Base-by-base conservation (phyloP, 2,888 invertebrate species). In the Leucophenga montana region DNA sequence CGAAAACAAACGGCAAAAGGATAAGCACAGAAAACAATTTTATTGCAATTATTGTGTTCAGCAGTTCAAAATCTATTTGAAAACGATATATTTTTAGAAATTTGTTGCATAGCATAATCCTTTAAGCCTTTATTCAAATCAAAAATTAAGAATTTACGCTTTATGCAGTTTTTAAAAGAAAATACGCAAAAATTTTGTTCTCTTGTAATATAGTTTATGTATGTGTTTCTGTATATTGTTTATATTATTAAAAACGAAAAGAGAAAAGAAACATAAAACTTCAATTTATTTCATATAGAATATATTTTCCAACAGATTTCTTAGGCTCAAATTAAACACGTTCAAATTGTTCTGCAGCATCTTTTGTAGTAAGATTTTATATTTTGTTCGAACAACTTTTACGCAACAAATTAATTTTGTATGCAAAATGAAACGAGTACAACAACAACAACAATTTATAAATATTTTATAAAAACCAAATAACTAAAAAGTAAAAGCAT, bases 361-460 rank as follows among this genome's bases (percentile, higher is more conserved):
- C 62, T 64, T 64, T 73, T 39, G 71, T 73, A 68, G 70, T 73
- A 73, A 73, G 73, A 73, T 70, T 73, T 73, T 73, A 8, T 33
- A 33, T 39, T 39, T 39, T 39, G 8, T 39, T 8, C 31, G 20
- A 59, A 66, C 70, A 68, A 72, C 72, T 72, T 68, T 48, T 67
- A n/a, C n/a, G n/a, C n/a, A n/a, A n/a, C n/a, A n/a, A n/a, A n/a
- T n/a, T n/a, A 27, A 66, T 27, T 20, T 64, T 53, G 22, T 48
- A 50, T 33, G 33, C 33, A 33, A 33, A 33, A 33, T 5, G 8
- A 33, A 33, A 33, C 33, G 4, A 3, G 39, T 11, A 39, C 39
- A 39, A 39, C 39, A 39, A 39, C 33, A 39, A 39, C 39, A 39
- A 11, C 8, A 27, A 11, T 3, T 39, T 39, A 11, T 39, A 39